Evolutionary conservation across 2,797 vertebrate species (phyloP).

Genomic region (Enteromius treurensis): DNA sequence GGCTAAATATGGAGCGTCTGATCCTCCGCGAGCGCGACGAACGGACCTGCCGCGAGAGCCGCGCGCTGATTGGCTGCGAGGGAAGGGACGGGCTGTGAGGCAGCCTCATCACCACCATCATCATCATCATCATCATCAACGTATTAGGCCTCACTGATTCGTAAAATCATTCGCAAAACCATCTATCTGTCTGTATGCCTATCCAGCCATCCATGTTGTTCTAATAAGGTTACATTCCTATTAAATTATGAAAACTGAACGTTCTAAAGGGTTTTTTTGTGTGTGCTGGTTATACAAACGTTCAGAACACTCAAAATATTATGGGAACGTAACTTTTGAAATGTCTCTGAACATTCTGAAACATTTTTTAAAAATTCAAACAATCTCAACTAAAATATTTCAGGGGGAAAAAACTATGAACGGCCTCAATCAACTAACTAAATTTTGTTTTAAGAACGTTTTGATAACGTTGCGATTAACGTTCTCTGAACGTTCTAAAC

Average conservation of each 20-base stretch:
- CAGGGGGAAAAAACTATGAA: too few relatives aligned
- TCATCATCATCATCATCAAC: neutral
- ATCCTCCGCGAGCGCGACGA: conserved; percentile 75
- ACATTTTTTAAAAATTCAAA: too few relatives aligned
- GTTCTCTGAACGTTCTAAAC: neutral
- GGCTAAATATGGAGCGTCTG: conserved; percentile 84
- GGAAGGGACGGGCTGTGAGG: conserved; percentile 60
- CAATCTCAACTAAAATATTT: too few relatives aligned
- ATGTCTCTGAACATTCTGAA: too few relatives aligned
- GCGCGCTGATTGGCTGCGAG: conserved; percentile 45
- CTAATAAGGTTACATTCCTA: too few relatives aligned
- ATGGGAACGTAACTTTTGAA: too few relatives aligned
- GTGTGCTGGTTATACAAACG: too few relatives aligned
- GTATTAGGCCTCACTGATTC: neutral
- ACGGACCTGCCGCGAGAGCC: conserved; percentile 65
- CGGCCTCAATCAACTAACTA: neutral
- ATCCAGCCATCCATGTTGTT: neutral
- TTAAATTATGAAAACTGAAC: too few relatives aligned
- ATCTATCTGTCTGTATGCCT: neutral
- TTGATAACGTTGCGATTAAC: neutral
- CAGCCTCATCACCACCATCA: neutral
- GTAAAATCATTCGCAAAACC: neutral
- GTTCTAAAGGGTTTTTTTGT: too few relatives aligned
- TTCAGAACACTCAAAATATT: too few relatives aligned
- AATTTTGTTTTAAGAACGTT: neutral